Conservation (phyloP, 2,113 vertebrate species). For the Poeciliopsis retropinna region DNA sequence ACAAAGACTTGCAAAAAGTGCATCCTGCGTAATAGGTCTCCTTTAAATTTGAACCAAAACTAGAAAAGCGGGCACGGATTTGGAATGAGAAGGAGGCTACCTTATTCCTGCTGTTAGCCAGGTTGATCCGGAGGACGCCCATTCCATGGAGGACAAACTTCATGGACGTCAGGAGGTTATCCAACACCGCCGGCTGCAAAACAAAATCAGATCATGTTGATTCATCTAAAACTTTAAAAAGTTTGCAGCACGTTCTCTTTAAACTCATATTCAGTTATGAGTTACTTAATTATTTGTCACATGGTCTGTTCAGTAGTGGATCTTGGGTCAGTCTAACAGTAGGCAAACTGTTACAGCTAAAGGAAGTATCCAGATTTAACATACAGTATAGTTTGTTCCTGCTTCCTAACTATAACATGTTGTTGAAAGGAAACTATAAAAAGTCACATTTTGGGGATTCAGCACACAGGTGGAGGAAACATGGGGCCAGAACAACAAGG, state of each 20-base stretch:
- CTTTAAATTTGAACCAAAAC: neutral
- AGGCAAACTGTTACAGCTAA: too few species aligned
- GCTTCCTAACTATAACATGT: too few species aligned
- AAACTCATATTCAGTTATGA: neutral
- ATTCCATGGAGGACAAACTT: slow-evolving; percentile 85
- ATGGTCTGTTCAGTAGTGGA: neutral
- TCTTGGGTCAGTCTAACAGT: neutral
- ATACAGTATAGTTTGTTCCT: neutral
- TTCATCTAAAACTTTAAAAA: neutral
- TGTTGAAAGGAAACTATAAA: too few species aligned
- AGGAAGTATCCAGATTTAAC: neutral
- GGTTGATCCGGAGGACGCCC: slow-evolving; percentile 81
- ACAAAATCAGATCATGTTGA: slow-evolving; percentile 1
- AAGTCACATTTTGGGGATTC: too few species aligned
- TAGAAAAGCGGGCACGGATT: neutral
- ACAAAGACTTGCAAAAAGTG: too few species aligned
- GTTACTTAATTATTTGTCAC: neutral
- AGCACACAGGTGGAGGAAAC: too few species aligned
- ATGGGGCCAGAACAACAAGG: too few species aligned
- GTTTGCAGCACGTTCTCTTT: neutral
- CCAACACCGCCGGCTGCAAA: slow-evolving; percentile 81
- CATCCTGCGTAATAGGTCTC: too few species aligned
- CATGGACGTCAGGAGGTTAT: slow-evolving; percentile 85
- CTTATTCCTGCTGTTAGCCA: slow-evolving; percentile 81
- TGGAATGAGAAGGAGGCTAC: slow-evolving; percentile 31